Base-by-base conservation (phyloP, 2,888 invertebrate genomes). In the Willowsia nigromaculata region DNA sequence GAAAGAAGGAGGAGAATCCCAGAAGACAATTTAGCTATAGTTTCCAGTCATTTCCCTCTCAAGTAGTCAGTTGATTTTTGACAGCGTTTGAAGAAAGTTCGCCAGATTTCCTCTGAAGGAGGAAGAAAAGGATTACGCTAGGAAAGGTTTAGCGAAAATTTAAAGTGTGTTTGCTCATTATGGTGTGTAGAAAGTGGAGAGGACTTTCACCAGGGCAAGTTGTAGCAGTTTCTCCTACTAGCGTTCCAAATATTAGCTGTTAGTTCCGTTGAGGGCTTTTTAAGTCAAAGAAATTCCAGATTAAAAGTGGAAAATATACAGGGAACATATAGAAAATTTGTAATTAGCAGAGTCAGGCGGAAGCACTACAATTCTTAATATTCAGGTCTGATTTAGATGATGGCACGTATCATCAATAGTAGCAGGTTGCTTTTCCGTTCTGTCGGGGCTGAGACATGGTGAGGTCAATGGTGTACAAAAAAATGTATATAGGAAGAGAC, bases 51-150 rank as follows among this genome's bases (percentile, higher is more conserved):
- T 84, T 84, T 65, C 25, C 78, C 18, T 25, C 50, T 65, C 30
- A 56, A 88, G 37, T 40, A 68, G 84, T 76, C 88, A 88, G 88
- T 88, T 88, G 88, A 88, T 84, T 88, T 56, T 78, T 88, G 88
- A 83, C 88, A 88, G 84, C 62, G 78, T 68, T 84, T 88, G 43
- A 81, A 84, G 76, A 65, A 74, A 82, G 82, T 88, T 74, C n/a
- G 27, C 88, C 83, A 83, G 59, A 83, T 65, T 82, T 82, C 13
- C 59, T 25, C 15, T 65, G 47, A 43, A 22, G 30, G 7, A 27
- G 30, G 7, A 27, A 78, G 56, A 18, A 40, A 80, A 33, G 37
- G 22, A 74, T 50, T 74, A 15, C 11, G 1, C 13, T 15, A 27
- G n/a, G n/a, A n/a, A 15, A 13, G 18, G 25, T 62, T 62, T 30